A percentile compares a stretch with the other conserved stretches of the same genome.
These are phyloP conservation scores for Astyanax mexicanus DNA, from an alignment of 2,797 vertebrate species.

Conservation along the genomic window DNA sequence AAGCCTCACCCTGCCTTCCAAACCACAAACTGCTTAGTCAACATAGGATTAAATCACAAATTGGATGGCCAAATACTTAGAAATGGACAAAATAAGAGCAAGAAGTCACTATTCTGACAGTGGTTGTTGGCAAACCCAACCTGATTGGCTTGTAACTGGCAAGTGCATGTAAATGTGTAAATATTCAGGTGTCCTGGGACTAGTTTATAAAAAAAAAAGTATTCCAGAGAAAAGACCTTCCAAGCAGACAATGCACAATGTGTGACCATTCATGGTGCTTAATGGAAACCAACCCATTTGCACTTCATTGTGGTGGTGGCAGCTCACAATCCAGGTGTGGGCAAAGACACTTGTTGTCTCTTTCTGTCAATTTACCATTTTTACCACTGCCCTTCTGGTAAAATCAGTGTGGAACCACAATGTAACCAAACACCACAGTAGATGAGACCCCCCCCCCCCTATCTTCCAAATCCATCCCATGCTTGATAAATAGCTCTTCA, in stretches of 20 bases:
- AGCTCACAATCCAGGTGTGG: slow-evolving; percentile 58
- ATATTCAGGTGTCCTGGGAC: too few relatives aligned
- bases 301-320: slow-evolving; percentile 52
- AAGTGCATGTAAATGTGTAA: too few relatives aligned
- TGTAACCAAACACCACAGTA: slow-evolving; percentile 78
- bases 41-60: not conserved
- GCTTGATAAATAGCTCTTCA: slow-evolving; percentile 71
- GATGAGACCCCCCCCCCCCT: slow-evolving; percentile 72
- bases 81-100: not conserved
- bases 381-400: slow-evolving; percentile 71
- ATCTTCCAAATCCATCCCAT: slow-evolving; percentile 57
- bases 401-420: slow-evolving; percentile 77
- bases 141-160: too few relatives aligned
- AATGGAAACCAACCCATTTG: not conserved
- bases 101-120: slow-evolving; percentile 1
- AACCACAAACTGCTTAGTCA: slow-evolving; percentile 13
- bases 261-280: too few relatives aligned
- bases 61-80: not conserved
- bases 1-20: too few relatives aligned
- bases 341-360: slow-evolving; percentile 68
- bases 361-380: too few relatives aligned
- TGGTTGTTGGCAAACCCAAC: not conserved
- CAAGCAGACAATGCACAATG: too few relatives aligned
- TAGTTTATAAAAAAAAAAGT: too few relatives aligned
- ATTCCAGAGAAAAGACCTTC: too few relatives aligned